These are phyloP conservation scores for Triops longicaudatus DNA, from an alignment of 1,140 invertebrate species.

Conservation along the genomic window DNA sequence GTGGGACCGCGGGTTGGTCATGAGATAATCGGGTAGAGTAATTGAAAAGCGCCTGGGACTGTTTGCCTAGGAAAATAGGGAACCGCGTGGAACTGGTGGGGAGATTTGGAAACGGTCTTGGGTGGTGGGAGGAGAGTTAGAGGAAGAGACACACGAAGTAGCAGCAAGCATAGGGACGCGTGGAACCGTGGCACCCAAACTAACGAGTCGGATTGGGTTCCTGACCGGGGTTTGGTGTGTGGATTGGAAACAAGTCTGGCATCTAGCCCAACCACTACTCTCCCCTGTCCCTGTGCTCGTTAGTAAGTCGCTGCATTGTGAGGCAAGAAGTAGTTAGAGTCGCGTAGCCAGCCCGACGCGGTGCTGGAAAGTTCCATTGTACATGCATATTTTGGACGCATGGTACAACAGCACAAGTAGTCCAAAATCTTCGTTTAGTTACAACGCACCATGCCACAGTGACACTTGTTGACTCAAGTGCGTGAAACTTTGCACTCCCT, in stretches of 20 bases:
- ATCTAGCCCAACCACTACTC: not conserved
- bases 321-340: not conserved
- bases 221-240: not conserved
- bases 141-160: not conserved
- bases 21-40: too few relatives aligned
- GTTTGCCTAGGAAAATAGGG: too few relatives aligned
- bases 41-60: too few relatives aligned
- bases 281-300: not conserved
- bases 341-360: not conserved
- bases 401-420: not conserved
- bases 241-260: conserved; percentile 10
- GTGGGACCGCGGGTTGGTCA: too few relatives aligned
- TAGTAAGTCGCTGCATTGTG: conserved; percentile 7
- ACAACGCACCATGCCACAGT: not conserved
- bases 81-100: too few relatives aligned
- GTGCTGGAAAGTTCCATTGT: conserved; percentile 8
- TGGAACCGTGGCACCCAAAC: not conserved
- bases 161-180: not conserved
- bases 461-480: conserved; percentile 2
- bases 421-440: not conserved
- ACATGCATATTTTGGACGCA: not conserved
- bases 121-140: not conserved
- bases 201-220: conserved; percentile 1
- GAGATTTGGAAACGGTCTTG: not conserved
- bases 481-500: not conserved